Evolutionary conservation across 1,140 invertebrate species (phyloP).

Genomic region (Oscheius sp.): DNA sequence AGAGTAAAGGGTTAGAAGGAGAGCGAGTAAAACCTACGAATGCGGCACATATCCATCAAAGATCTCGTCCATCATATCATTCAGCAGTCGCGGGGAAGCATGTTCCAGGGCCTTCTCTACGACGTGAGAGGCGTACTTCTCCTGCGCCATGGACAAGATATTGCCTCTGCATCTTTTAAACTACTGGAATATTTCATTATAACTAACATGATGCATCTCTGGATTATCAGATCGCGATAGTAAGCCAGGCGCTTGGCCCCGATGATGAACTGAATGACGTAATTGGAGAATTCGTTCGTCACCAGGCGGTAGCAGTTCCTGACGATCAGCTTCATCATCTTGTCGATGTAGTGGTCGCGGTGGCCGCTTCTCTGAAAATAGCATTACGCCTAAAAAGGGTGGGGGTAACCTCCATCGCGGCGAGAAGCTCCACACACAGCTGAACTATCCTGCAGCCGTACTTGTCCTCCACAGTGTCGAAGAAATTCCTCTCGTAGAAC

Average conservation of each 20-base stretch:
- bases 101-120: conserved; percentile 47
- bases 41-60: conserved; percentile 48
- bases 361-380: background rate
- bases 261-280: conserved; percentile 43
- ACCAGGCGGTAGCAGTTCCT: conserved; percentile 22
- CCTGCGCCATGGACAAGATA: conserved; percentile 47
- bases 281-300: conserved; percentile 42
- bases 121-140: conserved; percentile 54
- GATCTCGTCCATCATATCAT: conserved; percentile 48
- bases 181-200: background rate
- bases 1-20: conserved; percentile 13
- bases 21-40: background rate
- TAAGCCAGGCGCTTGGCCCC: conserved; percentile 5
- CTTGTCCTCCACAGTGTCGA: conserved; percentile 33
- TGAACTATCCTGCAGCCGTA: conserved; percentile 43
- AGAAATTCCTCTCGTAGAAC: conserved; percentile 9
- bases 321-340: conserved; percentile 19
- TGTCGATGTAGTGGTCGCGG: background rate
- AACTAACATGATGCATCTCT: conserved; percentile 37
- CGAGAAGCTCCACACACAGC: conserved; percentile 33
- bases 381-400: background rate
- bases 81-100: conserved; percentile 27
- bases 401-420: background rate
- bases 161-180: conserved; percentile 47
- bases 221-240: conserved; percentile 40